Evolutionary conservation across 1,140 invertebrate species (phyloP).

Genomic region (Hirudo medicinalis): DNA sequence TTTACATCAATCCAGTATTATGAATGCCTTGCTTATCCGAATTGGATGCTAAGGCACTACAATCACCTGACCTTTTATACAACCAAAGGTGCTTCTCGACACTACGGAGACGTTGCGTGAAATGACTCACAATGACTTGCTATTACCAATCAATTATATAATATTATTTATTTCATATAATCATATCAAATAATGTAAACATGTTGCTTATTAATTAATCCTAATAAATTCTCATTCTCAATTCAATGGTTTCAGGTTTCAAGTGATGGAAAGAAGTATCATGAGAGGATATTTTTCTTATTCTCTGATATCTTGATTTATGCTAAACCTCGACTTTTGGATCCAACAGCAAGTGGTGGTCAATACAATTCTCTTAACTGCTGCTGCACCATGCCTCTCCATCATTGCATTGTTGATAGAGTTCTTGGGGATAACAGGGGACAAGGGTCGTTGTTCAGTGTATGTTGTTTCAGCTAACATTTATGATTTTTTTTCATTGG

Average conservation of each 20-base stretch:
- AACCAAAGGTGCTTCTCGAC: too few relatives aligned
- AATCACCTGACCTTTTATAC: too few relatives aligned
- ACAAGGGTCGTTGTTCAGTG: conserved; percentile 33
- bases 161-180: not conserved
- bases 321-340: conserved; percentile 36
- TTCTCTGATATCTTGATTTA: conserved; percentile 43
- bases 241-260: conserved; percentile 35
- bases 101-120: too few relatives aligned
- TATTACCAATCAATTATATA: not conserved
- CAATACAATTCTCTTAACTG: conserved; percentile 31
- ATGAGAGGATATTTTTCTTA: conserved; percentile 40
- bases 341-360: conserved; percentile 26
- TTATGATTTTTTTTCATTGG: too few relatives aligned
- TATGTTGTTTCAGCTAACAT: conserved; percentile 22
- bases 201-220: not conserved
- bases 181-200: not conserved
- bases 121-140: too few relatives aligned
- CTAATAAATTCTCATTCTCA: not conserved
- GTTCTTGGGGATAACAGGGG: conserved; percentile 30
- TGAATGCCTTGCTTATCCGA: too few relatives aligned
- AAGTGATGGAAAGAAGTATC: conserved; percentile 32
- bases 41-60: too few relatives aligned
- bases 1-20: too few relatives aligned
- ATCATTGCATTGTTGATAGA: conserved; percentile 35
- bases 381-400: conserved; percentile 39